Conservation (phyloP, 2,797 vertebrate genomes). For the Labeo calbasu region DNA sequence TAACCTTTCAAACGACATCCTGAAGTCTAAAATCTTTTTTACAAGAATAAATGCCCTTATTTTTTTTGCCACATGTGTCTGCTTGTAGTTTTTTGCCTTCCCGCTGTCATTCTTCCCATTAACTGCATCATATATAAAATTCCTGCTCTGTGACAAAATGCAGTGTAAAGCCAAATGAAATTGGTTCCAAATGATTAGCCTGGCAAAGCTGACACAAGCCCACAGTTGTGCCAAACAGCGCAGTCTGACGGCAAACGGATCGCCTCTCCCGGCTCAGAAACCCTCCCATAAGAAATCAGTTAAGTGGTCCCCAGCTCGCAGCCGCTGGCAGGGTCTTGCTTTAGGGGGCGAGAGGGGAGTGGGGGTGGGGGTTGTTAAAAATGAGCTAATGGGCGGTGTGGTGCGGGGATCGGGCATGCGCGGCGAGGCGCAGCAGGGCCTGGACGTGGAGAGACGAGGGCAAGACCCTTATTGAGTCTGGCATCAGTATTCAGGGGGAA, state of each 20-base stretch:
- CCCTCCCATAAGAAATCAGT: slow-evolving; percentile 81
- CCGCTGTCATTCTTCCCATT: slow-evolving; percentile 17
- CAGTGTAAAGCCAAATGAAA: slow-evolving; percentile 48
- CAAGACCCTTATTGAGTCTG: slow-evolving; percentile 71
- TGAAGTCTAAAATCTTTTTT: neutral
- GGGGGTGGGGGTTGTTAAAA: slow-evolving; percentile 55
- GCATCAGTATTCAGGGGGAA: slow-evolving; percentile 61
- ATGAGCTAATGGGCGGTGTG: slow-evolving; percentile 56
- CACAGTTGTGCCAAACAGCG: slow-evolving; percentile 37
- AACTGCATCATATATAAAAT: slow-evolving; percentile 36
- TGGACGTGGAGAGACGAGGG: slow-evolving; percentile 65
- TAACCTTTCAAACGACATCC: neutral
- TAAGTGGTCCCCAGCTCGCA: slow-evolving; percentile 79
- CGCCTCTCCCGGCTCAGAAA: slow-evolving; percentile 69
- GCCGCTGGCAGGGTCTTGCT: slow-evolving; percentile 69
- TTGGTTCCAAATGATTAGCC: slow-evolving; percentile 51
- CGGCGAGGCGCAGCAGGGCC: slow-evolving; percentile 8
- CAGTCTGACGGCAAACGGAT: slow-evolving; percentile 68
- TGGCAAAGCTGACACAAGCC: slow-evolving; percentile 58
- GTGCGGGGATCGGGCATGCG: slow-evolving; percentile 45
- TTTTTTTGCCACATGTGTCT: slow-evolving; percentile 12
- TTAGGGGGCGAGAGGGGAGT: slow-evolving; percentile 53
- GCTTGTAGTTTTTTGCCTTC: slow-evolving; percentile 15
- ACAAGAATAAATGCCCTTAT: slow-evolving; percentile 2
- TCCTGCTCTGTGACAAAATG: slow-evolving; percentile 37